Evolutionary conservation across 2,113 vertebrate species (phyloP).

Genomic region (Suricata suricatta): DNA sequence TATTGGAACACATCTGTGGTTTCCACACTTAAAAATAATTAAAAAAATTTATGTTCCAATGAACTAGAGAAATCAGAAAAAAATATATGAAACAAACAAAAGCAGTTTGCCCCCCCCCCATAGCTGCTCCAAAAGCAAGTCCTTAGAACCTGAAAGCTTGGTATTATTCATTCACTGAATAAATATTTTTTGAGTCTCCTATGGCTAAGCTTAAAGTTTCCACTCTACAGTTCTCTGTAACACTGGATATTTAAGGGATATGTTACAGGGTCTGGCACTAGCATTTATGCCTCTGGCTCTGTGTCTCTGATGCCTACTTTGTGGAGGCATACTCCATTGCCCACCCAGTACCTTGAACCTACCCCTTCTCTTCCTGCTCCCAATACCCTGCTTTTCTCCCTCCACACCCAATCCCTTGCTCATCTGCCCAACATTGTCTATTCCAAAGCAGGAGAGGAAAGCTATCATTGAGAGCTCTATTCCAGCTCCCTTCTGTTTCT

Average conservation of each 20-base stretch:
- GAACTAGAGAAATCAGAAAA: not conserved
- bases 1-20: not conserved
- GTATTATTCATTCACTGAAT: not conserved
- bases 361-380: not conserved
- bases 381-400: not conserved
- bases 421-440: not conserved
- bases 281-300: not conserved
- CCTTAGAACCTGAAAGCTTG: not conserved
- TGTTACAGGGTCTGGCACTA: not conserved
- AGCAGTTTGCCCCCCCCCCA: not conserved
- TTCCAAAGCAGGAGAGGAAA: not conserved
- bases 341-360: not conserved
- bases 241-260: not conserved
- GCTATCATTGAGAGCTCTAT: not conserved
- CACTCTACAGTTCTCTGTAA: not conserved
- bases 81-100: not conserved
- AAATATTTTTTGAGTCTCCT: not conserved
- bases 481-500: not conserved
- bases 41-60: not conserved
- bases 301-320: not conserved
- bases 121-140: not conserved
- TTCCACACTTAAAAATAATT: not conserved
- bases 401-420: not conserved
- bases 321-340: not conserved
- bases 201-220: not conserved